Percentiles rank a stretch among this genome's conserved stretches.
These are phyloP conservation scores for Drepana falcataria DNA, from an alignment of 2,888 invertebrate genomes.

Conservation along the genomic window DNA sequence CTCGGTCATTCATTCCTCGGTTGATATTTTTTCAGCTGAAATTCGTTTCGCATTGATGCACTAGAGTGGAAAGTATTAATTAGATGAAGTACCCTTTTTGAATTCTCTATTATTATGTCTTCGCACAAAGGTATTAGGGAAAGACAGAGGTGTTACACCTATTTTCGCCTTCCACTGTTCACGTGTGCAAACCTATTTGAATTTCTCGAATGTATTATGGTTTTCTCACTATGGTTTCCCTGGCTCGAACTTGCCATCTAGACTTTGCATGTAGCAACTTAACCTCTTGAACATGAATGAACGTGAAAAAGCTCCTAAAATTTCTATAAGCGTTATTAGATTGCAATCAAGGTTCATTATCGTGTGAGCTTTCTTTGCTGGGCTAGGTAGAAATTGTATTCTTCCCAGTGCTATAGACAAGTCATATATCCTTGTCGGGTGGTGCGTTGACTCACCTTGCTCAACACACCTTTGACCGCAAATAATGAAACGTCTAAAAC, in stretches of 20 bases:
- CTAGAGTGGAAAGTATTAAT: conserved; percentile 51
- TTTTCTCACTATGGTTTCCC: no score
- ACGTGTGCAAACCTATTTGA: no score
- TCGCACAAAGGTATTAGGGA: no score
- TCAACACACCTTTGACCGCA: conserved; percentile 40
- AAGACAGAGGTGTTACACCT: no score
- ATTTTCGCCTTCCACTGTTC: no score
- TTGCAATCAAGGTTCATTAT: conserved; percentile 57
- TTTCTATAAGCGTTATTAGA: conserved; percentile 22
- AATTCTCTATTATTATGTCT: no score
- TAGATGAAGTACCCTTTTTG: conserved; percentile 45
- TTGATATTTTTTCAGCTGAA: conserved; percentile 28
- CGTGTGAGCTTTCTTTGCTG: conserved; percentile 32
- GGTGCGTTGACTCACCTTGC: conserved; percentile 21
- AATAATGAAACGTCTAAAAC: conserved; percentile 67
- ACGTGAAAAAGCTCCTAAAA: conserved; percentile 35
- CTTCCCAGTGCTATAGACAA: conserved; percentile 21
- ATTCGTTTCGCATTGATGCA: conserved; percentile 38
- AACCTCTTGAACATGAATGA: no score
- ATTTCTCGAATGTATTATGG: no score
- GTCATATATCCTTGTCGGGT: conserved; percentile 15
- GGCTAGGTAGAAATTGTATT: conserved; percentile 24
- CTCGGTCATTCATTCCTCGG: conserved; percentile 54
- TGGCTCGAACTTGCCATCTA: no score
- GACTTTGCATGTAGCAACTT: no score